Base-by-base conservation (phyloP, 2,888 invertebrate genomes). In the Pollenia griseotomentosa region DNA sequence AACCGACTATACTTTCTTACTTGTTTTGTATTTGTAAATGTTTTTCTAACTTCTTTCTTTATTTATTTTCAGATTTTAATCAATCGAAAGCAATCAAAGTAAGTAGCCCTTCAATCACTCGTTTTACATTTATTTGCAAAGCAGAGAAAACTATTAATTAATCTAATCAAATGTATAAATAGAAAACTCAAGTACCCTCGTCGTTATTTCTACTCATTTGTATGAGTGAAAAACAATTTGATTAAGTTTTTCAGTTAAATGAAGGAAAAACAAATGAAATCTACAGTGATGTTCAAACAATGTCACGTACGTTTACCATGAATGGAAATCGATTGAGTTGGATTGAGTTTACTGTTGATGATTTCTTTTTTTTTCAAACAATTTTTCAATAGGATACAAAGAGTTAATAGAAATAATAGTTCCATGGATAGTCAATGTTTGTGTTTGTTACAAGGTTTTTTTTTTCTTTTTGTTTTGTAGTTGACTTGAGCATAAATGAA, bases 251-350 rank as follows among this genome's bases (percentile, higher is more conserved):
- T 55, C 6, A 55, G 33, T 16, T 59, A 44, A 73, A 65, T 73
- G 33, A 68, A 59, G 7, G 53, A 73, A 73, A 66, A 74, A 48
- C 14, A 40, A 59, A 33, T 11, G n/a, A 80, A 46, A 71, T 33
- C 57, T 46, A 55, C 3, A 12, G 48, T 8, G 68, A 14, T 44
- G 2, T n/a, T 51, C 11, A 42, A 44, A 65, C 73, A 74, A 61
- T 86, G 79, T 83, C 86, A 86, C 86, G 86, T 86, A 74, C 51
- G 55, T 68, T 23, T 53, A 40, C 55, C 55, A 79, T 86, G 61
- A 78, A 86, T 74, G 57, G 57, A 74, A 79, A 55, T 79, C 78
- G 19, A 86, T 86, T 57, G 78, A 40, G 55, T 74, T 63, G 73
- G 68, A 77, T 57, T 57, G 53, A 51, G 16, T 33, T 48, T 68